A percentile compares a stretch with the other conserved stretches of the same genome.
These are phyloP conservation scores for Lobophora halterata DNA, from an alignment of 2,888 invertebrate species.

Conservation along the genomic window DNA sequence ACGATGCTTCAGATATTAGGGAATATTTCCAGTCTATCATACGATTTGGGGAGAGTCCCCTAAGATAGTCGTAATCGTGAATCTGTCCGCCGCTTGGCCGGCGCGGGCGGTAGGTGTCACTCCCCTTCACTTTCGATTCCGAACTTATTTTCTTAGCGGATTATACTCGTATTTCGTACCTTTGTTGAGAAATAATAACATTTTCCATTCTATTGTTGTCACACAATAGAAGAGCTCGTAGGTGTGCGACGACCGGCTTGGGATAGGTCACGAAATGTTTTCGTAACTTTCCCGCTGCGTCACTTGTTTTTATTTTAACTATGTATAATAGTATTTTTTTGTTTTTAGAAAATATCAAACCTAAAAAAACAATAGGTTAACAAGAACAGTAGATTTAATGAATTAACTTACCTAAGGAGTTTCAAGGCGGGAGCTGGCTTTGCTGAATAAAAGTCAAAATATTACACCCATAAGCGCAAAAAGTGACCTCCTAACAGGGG, in stretches of 20 bases:
- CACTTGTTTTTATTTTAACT: no score
- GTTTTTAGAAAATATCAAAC: no score
- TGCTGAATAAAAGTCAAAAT: conserved; percentile 2
- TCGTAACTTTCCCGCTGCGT: no score
- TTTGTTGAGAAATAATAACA: conserved; percentile 35
- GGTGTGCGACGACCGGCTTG: conserved; percentile 27
- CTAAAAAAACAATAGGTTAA: no score
- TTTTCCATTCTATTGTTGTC: conserved; percentile 30
- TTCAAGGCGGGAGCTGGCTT: no score
- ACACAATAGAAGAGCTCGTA: conserved; percentile 15
- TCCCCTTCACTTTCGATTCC: conserved; percentile 50
- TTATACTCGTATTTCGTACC: no score
- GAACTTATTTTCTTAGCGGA: conserved; percentile 39
- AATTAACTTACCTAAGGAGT: no score
- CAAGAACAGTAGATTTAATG: no score
- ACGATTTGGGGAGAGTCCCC: conserved; percentile 62
- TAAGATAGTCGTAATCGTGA: conserved; percentile 65
- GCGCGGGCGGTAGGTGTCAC: conserved; percentile 43
- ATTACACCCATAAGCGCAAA: conserved; percentile 38
- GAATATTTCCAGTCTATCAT: conserved; percentile 77
- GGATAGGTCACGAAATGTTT: conserved; percentile 41
- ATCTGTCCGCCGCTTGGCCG: conserved; percentile 62
- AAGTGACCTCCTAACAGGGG: conserved; percentile 49
- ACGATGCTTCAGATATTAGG: conserved; percentile 73
- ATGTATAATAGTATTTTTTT: no score